These are phyloP conservation scores for Theocolax elegans DNA, from an alignment of 1,140 invertebrate species.

Conservation along the genomic window DNA sequence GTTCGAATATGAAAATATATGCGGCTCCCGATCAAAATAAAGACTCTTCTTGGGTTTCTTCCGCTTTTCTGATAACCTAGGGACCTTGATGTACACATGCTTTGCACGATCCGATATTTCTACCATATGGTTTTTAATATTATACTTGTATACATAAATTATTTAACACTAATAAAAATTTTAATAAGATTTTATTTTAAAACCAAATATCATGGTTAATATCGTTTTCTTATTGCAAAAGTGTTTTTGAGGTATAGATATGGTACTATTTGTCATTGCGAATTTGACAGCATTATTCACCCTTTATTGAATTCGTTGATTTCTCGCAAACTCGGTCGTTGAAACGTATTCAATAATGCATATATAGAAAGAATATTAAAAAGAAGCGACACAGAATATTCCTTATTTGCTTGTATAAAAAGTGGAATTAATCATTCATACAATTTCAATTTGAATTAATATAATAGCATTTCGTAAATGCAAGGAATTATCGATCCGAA, in stretches of 20 bases:
- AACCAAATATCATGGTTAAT: too few species aligned
- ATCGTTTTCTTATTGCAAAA: too few species aligned
- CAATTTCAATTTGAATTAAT: too few species aligned
- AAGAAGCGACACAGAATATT: constrained; percentile 7
- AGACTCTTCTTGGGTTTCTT: constrained; percentile 36
- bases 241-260: neutral
- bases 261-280: constrained; percentile 12
- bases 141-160: too few species aligned
- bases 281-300: constrained; percentile 53
- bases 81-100: too few species aligned
- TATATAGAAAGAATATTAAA: constrained; percentile 31
- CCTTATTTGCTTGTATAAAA: constrained; percentile 4
- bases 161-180: too few species aligned
- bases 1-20: constrained; percentile 65
- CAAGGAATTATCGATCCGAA: too few species aligned
- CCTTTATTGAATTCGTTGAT: constrained; percentile 58
- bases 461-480: too few species aligned
- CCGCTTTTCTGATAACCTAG: too few species aligned
- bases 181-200: too few species aligned
- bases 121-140: too few species aligned
- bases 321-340: constrained; percentile 34
- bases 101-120: too few species aligned
- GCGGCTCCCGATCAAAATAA: constrained; percentile 61
- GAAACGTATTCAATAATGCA: constrained; percentile 37
- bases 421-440: neutral